Evolutionary conservation across 2,113 vertebrate species (phyloP).

Genomic region (Melanostigma gelatinosum): DNA sequence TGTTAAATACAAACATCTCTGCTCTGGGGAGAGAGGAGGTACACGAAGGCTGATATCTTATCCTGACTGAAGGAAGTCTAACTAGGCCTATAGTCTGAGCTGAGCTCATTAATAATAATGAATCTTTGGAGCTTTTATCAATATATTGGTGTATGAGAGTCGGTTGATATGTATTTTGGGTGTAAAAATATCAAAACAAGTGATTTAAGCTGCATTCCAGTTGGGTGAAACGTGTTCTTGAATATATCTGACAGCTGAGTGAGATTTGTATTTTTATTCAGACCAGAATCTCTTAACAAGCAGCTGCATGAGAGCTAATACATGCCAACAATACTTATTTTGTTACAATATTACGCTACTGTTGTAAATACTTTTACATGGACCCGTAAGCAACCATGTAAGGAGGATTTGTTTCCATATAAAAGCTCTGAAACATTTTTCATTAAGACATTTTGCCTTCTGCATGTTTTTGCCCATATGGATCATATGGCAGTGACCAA

Average conservation of each 20-base stretch:
- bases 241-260: background rate
- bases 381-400: background rate
- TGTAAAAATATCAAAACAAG: slow-evolving; percentile 6
- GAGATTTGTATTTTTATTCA: background rate
- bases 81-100: background rate
- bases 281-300: background rate
- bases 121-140: slow-evolving; percentile 23
- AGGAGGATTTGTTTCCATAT: background rate
- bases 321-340: background rate
- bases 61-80: background rate
- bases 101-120: slow-evolving; percentile 43
- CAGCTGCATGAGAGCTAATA: background rate
- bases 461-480: background rate
- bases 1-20: slow-evolving; percentile 74
- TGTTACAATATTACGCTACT: background rate
- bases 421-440: background rate
- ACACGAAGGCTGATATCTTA: background rate
- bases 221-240: slow-evolving; percentile 10
- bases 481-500: background rate
- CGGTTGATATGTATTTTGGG: slow-evolving; percentile 12
- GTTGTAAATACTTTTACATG: background rate
- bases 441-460: background rate
- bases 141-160: background rate
- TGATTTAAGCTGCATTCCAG: slow-evolving; percentile 44
- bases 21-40: slow-evolving; percentile 21